Evolutionary conservation across 2,113 vertebrate genomes (phyloP).

Genomic region (Zosterops japonicus): DNA sequence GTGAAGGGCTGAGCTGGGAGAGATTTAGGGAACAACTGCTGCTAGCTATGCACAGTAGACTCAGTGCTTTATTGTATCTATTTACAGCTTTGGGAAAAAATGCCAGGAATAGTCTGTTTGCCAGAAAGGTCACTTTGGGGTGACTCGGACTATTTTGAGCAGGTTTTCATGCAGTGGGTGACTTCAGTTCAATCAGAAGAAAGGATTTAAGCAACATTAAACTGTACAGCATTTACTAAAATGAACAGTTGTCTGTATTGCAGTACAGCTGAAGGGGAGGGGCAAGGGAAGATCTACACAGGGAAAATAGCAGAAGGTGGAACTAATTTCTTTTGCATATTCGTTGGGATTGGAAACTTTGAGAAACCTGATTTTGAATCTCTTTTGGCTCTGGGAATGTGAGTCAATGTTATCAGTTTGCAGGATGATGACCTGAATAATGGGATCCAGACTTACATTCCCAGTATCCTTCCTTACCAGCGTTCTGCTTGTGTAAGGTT

Average conservation of each 20-base stretch:
- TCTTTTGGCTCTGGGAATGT: background rate
- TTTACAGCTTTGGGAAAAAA: slow-evolving; percentile 38
- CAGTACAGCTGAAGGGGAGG: background rate
- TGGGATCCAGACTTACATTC: background rate
- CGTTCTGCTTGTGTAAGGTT: background rate
- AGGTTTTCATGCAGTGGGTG: slow-evolving; percentile 8
- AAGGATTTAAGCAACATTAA: background rate
- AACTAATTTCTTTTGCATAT: background rate
- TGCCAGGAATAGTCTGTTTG: background rate
- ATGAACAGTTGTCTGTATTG: background rate
- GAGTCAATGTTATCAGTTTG: background rate
- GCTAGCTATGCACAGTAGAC: background rate
- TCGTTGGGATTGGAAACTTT: background rate
- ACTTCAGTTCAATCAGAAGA: background rate
- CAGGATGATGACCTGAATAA: background rate
- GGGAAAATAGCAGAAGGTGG: background rate
- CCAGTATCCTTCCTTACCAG: background rate
- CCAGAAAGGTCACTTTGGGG: background rate
- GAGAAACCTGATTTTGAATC: background rate
- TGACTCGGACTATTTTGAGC: background rate
- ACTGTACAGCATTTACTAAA: background rate
- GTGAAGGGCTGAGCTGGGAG: background rate
- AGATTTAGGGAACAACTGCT: background rate
- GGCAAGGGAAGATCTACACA: background rate
- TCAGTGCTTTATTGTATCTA: slow-evolving; percentile 14